These are phyloP conservation scores for Scaptomyza polygonia DNA, from an alignment of 2,888 invertebrate genomes.

Conservation along the genomic window DNA sequence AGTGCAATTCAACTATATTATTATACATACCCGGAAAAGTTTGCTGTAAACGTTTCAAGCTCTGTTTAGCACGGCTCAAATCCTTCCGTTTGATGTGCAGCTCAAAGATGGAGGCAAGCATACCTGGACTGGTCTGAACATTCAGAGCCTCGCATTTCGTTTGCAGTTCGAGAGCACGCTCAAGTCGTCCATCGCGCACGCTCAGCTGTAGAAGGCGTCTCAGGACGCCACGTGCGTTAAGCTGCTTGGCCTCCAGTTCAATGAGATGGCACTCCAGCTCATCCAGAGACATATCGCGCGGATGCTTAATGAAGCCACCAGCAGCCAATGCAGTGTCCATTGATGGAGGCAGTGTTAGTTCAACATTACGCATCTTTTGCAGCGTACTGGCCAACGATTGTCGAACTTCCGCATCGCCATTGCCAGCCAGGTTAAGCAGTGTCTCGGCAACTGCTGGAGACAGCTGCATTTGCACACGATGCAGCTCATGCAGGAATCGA, in stretches of 20 bases:
- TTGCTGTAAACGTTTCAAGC: conserved; percentile 85
- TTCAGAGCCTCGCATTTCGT: conserved; percentile 85
- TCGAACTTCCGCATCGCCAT: conserved; percentile 26
- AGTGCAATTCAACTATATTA: neutral
- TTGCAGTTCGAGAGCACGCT: conserved; percentile 86
- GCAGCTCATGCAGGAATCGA: conserved; percentile 84
- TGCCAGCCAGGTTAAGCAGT: conserved; percentile 67
- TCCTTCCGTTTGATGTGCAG: conserved; percentile 86
- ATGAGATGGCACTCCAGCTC: conserved; percentile 87
- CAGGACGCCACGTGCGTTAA: conserved; percentile 88
- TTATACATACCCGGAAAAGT: conserved; percentile 83
- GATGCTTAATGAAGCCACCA: conserved; percentile 85
- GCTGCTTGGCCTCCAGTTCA: conserved; percentile 88
- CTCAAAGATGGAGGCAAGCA: conserved; percentile 88
- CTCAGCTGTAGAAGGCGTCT: conserved; percentile 87
- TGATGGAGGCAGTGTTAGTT: conserved; percentile 66
- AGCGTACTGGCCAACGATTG: conserved; percentile 67
- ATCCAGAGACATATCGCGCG: conserved; percentile 87
- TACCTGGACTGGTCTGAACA: conserved; percentile 87
- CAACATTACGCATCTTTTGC: conserved; percentile 84
- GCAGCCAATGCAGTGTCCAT: conserved; percentile 47
- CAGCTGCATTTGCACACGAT: conserved; percentile 82
- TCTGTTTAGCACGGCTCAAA: conserved; percentile 85
- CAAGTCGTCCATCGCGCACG: conserved; percentile 86
- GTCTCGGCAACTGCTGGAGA: conserved; percentile 85